Conservation (phyloP, 2,797 vertebrate genomes). For the Sebastes aleutianus region DNA sequence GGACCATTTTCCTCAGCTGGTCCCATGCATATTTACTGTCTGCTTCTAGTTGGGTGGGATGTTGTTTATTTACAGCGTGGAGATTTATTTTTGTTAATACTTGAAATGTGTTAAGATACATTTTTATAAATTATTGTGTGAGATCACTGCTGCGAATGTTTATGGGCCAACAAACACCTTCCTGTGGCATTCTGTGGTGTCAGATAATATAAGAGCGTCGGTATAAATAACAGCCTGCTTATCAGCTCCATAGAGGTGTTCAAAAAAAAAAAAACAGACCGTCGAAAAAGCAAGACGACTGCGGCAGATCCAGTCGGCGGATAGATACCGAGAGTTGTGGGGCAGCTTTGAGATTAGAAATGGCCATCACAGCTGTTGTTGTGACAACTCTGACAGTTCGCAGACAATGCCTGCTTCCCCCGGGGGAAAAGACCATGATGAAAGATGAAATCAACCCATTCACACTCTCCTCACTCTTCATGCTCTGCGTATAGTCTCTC, state of each 20-base stretch:
- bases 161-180: conserved; percentile 29
- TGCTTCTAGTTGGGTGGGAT: neutral
- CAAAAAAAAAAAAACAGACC: conserved; percentile 4
- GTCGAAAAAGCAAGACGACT: conserved; percentile 30
- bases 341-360: conserved; percentile 55
- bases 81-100: neutral
- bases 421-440: conserved; percentile 55
- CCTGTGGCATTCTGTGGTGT: conserved; percentile 16
- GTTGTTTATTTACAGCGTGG: conserved; percentile 34
- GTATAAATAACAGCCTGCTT: conserved; percentile 51
- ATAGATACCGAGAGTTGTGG: conserved; percentile 35
- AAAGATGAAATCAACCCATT: conserved; percentile 66
- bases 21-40: conserved; percentile 46
- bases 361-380: conserved; percentile 67
- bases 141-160: conserved; percentile 28
- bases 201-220: conserved; percentile 11
- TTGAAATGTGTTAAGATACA: conserved; percentile 5
- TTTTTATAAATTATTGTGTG: conserved; percentile 2
- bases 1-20: conserved; percentile 54
- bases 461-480: conserved; percentile 47
- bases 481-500: conserved; percentile 25
- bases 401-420: conserved; percentile 64
- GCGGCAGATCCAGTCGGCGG: conserved; percentile 8
- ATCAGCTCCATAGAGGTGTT: conserved; percentile 41
- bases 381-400: conserved; percentile 69